Conservation (phyloP, 2,113 vertebrate species). For the Pachypanchax playfairii region DNA sequence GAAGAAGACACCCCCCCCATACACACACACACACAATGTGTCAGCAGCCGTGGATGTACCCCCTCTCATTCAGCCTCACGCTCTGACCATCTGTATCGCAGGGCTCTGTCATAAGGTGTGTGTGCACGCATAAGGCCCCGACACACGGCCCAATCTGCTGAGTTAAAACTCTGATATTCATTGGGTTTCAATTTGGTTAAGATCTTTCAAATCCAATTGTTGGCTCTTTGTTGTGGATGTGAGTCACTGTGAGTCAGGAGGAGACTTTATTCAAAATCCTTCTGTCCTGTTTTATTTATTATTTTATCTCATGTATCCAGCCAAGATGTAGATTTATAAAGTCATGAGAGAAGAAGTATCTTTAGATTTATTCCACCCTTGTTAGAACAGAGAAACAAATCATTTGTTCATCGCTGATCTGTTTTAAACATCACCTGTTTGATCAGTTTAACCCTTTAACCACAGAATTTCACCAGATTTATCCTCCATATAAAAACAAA, state of each 20-base stretch:
- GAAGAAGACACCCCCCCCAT: constrained; percentile 77
- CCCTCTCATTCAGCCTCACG: constrained; percentile 77
- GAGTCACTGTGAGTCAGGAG: constrained; percentile 42
- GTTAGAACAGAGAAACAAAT: constrained; percentile 9
- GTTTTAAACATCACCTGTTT: too few species aligned
- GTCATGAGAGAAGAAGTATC: constrained; percentile 40
- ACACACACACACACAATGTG: too few species aligned
- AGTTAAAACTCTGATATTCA: constrained; percentile 69
- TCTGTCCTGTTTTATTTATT: constrained; percentile 36
- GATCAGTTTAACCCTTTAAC: too few species aligned
- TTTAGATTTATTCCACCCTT: constrained; percentile 31
- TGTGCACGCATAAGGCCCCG: constrained; percentile 65
- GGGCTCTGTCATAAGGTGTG: constrained; percentile 71
- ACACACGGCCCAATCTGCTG: constrained; percentile 68
- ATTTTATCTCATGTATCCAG: constrained; percentile 13
- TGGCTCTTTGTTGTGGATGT: constrained; percentile 52
- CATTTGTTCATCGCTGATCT: neutral
- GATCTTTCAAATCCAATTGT: constrained; percentile 71
- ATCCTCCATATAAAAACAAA: too few species aligned
- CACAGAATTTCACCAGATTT: too few species aligned
- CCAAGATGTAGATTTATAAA: constrained; percentile 30
- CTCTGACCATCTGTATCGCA: constrained; percentile 80
- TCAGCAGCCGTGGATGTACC: constrained; percentile 69
- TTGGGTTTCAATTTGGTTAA: constrained; percentile 71
- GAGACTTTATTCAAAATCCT: constrained; percentile 55